Conservation (phyloP, 2,888 invertebrate genomes). For the Nomada ferruginata region DNA sequence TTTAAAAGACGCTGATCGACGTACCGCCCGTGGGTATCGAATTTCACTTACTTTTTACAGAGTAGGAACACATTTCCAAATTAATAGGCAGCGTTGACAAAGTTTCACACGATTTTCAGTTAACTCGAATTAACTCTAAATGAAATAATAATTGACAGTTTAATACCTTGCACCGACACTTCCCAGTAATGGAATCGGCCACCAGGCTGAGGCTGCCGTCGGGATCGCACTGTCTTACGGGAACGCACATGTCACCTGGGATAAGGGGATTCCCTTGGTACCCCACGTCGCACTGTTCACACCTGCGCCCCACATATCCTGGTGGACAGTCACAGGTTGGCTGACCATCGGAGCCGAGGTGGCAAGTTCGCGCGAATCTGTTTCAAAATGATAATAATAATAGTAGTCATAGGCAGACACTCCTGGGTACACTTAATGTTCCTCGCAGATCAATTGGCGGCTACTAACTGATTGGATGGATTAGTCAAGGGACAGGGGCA, state of each 20-base stretch:
- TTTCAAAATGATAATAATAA: neutral
- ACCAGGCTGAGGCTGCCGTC: slow-evolving; percentile 87
- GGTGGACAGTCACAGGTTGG: slow-evolving; percentile 91
- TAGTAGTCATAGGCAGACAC: neutral
- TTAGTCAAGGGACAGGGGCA: slow-evolving; percentile 94
- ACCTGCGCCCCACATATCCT: slow-evolving; percentile 91
- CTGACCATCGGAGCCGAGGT: slow-evolving; percentile 89
- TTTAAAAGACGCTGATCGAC: no score
- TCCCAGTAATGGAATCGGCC: slow-evolving; percentile 85
- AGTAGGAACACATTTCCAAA: slow-evolving; percentile 44
- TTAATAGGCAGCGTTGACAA: slow-evolving; percentile 57
- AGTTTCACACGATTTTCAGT: slow-evolving; percentile 67
- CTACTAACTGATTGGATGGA: slow-evolving; percentile 89
- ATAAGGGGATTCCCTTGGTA: slow-evolving; percentile 92
- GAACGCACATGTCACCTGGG: slow-evolving; percentile 90
- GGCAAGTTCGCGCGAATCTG: slow-evolving; percentile 93
- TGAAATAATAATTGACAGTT: slow-evolving; percentile 1
- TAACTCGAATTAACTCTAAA: neutral
- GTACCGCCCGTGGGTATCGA: no score
- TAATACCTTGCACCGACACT: slow-evolving; percentile 90
- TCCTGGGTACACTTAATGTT: neutral
- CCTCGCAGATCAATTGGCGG: no score
- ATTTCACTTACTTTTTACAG: slow-evolving; percentile 56
- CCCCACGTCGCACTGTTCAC: slow-evolving; percentile 91
- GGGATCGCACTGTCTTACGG: slow-evolving; percentile 88